Evolutionary conservation across 2,113 vertebrate species (phyloP), one percentile per base, ranked within the genome.

Genomic region (Nicator chloris): DNA sequence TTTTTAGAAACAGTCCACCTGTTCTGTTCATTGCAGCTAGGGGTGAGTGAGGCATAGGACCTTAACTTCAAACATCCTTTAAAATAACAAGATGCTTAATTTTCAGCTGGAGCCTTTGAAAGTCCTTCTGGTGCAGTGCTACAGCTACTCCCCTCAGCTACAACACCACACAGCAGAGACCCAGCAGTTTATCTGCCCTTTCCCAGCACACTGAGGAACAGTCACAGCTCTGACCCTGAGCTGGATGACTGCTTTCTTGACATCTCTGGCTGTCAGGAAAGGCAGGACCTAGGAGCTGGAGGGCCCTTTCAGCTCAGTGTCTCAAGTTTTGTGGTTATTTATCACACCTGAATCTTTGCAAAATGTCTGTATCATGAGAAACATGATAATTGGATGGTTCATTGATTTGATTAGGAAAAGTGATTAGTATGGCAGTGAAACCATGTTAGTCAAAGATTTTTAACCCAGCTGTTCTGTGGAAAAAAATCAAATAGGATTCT

Each of bases 361-460:
- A 90, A 79, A 71, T 53, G 39, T 60, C 78, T 82, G 44, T 60
- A 94, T 79, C 31, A 37, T 35, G 56, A 92, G 61, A 82, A 94
- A 86, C 88, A 92, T n/a, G 76, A 86, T 92, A 93, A 86, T 68
- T 39, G 72, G n/a, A 71, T 68, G 83, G 42, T 89, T 93, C 77
- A 68, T 87, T 93, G 83, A 54, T 93, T 93, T 95, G 91, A 84
- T 84, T 84, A 84, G 71, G 68, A 77, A 71, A 86, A 92, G 65
- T 71, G 50, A 84, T 94, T 89, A 92, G 65, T 83, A 39, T 49
- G 65, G 83, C 49, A 79, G n/a, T 63, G 76, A 84, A 89, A 93
- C 88, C 26, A 63, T 84, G n/a, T 93, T 92, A 92, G 83, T 94
- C 72, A 92, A 95, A 91, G 77, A 89, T 89, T 92, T 93, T 94